Evolutionary conservation across 2,113 vertebrate species (phyloP), one percentile per base, ranked within the genome.

Genomic region (Channa argus): DNA sequence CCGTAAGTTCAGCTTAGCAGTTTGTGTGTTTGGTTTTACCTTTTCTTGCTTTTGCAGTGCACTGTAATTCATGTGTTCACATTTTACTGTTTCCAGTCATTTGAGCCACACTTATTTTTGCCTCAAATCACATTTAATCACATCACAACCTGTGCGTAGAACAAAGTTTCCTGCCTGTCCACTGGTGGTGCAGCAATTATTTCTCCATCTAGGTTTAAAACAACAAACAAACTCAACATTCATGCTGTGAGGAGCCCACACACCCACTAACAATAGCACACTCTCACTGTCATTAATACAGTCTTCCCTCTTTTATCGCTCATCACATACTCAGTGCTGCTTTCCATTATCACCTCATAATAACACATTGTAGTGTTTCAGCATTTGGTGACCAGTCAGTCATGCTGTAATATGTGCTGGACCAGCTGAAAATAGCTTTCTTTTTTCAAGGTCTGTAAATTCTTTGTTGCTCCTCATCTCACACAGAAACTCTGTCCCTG

Each of bases 61-160:
- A n/a, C 39, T 49, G 39, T 24, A 55, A 52, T 56, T 45, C 33
- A 54, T 62, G 13, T 76, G 37, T 49, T 63, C 67, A 37, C 62
- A 43, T 77, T 78, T 77, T 54, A 68, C 63, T 50, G 2, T 64
- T 80, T 39, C 41, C 10, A 41, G 5, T 56, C 46, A 62, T 67
- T 65, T 50, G 49, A 55, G 55, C 37, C 60, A 10, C 46, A 43
- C 38, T 39, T 14, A 9, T 64, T 82, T 71, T 79, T 65, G 34
- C 34, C 58, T 39, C 64, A 47, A 54, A 37, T 87, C 33, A 62
- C 39, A 3, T 84, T 81, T 74, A 86, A 85, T 84, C 78, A 79
- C 45, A 63, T 79, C 2, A 41, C 64, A 67, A 43, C 7, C 75
- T 63, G 24, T 46, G 63, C 69, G 63, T 50, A 15, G 50, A 77